Conservation (phyloP, 2,113 vertebrate species). For the Archilochus colubris region DNA sequence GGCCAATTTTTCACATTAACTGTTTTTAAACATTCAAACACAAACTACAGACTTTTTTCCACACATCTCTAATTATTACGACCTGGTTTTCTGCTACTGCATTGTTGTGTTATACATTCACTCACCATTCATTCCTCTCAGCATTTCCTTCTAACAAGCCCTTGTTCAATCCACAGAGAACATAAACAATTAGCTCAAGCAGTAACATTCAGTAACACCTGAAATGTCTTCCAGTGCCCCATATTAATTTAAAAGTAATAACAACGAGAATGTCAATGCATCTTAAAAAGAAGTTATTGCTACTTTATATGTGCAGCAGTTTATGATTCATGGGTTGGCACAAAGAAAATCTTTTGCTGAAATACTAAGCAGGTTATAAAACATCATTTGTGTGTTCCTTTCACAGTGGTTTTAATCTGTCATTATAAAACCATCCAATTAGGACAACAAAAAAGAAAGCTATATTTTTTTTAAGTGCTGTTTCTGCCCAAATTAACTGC, state of each 20-base stretch:
- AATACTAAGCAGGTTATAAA: constrained; percentile 55
- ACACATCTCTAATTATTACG: background rate
- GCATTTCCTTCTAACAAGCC: background rate
- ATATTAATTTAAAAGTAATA: constrained; percentile 46
- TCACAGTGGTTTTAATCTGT: constrained; percentile 37
- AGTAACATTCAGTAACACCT: constrained; percentile 2
- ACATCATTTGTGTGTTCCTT: constrained; percentile 34
- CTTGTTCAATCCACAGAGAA: background rate
- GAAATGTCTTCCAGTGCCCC: background rate
- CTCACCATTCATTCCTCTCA: background rate
- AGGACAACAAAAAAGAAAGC: constrained; percentile 44
- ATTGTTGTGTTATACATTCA: background rate
- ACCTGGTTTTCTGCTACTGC: background rate
- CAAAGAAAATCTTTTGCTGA: constrained; percentile 37
- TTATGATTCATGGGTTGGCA: constrained; percentile 30
- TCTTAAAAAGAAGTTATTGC: constrained; percentile 30
- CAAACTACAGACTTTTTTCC: background rate
- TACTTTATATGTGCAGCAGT: background rate
- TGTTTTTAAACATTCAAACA: background rate
- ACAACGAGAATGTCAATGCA: background rate
- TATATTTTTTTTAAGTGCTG: constrained; percentile 28
- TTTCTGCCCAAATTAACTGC: constrained; percentile 36
- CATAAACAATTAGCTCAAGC: constrained; percentile 24
- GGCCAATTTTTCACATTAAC: background rate
- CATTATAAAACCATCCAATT: constrained; percentile 63